Evolutionary conservation across 92 coral and sea anemone genomes (phyloP), one percentile per base, ranked within the genome.

Genomic region (Siderastrea radians): DNA sequence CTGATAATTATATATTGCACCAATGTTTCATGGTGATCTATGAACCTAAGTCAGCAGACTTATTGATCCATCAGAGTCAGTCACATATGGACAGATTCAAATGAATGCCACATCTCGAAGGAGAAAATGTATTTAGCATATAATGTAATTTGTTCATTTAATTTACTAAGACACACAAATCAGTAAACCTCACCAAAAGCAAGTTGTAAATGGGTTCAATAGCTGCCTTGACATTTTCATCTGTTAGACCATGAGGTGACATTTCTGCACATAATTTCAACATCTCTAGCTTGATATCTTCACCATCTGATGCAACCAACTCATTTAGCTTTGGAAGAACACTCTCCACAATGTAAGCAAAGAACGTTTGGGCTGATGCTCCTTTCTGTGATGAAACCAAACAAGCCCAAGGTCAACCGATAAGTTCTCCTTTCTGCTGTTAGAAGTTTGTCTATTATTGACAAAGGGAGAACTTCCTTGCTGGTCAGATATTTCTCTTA

Each of bases 211-310:
- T 75, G 12, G 98, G 99, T 79, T 96, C 98, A 44, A 96, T 65
- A 61, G 98, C 91, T 15, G 95, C 70, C 80, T 96, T 96, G 17
- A 94, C 64, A 52, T 92, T 91, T 51, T 96, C 99, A 43, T 96
- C 99, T 66, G 95, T 86, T 38, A 96, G 84, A 10, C 91, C 89
- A 84, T 94, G 95, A 0, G 99, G 92, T 6, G 98, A 92, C 94
- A 98, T 96, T 89, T 98, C 99, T 1, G 99, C 98, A 72, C 93
- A 90, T 72, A 95, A 83, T 82, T 95, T 98, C 59, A 95, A 76
- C 70, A 98, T 80, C 58, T 98, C 99, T 3, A 98, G 83, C 75
- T 98, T 98, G 38, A 83, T 74, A 10, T 98, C 99, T 44, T 91
- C 97, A 71, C 91, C 95, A 64, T 93, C 98, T 49, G 93, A 68